These are phyloP conservation scores for Crossocerus cetratus DNA, from an alignment of 2,888 invertebrate genomes.

Conservation along the genomic window DNA sequence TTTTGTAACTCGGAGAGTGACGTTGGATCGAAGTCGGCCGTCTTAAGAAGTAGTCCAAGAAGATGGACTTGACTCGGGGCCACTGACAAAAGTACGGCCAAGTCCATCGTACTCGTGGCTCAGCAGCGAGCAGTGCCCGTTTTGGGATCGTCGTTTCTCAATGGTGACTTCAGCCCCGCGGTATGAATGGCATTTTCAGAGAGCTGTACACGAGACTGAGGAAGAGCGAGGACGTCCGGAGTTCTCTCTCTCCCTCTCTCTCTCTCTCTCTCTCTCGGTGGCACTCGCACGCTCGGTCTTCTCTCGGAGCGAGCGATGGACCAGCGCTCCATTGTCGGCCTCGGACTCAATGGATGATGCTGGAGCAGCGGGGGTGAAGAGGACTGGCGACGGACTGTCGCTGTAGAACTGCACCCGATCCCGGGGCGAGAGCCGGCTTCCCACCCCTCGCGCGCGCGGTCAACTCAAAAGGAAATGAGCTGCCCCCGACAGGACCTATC, in stretches of 20 bases:
- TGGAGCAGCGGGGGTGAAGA: slow-evolving; percentile 38
- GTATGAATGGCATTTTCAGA: slow-evolving; percentile 61
- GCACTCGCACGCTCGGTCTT: slow-evolving; percentile 46
- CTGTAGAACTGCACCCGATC: slow-evolving; percentile 46
- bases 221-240: not conserved
- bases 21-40: slow-evolving; percentile 4
- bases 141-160: slow-evolving; percentile 54
- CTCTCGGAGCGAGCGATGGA: slow-evolving; percentile 49
- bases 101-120: slow-evolving; percentile 47
- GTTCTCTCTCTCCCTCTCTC: not conserved
- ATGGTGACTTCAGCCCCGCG: slow-evolving; percentile 57
- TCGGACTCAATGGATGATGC: slow-evolving; percentile 58
- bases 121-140: slow-evolving; percentile 41
- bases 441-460: slow-evolving; percentile 34
- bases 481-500: slow-evolving; percentile 62
- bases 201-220: slow-evolving; percentile 32
- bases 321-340: slow-evolving; percentile 61
- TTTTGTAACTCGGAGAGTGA: too few relatives aligned
- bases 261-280: not conserved
- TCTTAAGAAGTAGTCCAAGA: slow-evolving; percentile 9
- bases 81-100: slow-evolving; percentile 34
- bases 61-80: slow-evolving; percentile 29
- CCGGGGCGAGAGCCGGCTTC: slow-evolving; percentile 1
- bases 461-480: slow-evolving; percentile 63
- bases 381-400: slow-evolving; percentile 42